Evolutionary conservation across 2,113 vertebrate genomes (phyloP).

Genomic region (Pungitius pungitius): DNA sequence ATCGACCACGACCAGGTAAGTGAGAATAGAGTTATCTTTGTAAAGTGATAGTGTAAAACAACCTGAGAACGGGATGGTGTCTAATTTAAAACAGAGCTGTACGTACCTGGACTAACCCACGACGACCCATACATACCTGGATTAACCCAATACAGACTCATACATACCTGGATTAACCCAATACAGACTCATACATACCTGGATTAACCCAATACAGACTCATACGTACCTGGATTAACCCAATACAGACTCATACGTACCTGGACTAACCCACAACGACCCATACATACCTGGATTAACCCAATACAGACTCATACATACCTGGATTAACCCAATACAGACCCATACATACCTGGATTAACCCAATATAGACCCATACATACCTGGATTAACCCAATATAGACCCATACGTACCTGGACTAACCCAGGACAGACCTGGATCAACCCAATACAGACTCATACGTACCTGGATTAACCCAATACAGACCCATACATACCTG

Average conservation of each 20-base stretch:
- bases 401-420: neutral
- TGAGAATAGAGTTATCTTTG: neutral
- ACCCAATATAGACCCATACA: neutral
- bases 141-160: too few species aligned
- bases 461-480: neutral
- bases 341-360: neutral
- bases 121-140: too few species aligned
- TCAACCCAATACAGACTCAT: neutral
- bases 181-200: too few species aligned
- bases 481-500: neutral
- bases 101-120: neutral
- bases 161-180: too few species aligned
- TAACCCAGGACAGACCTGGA: neutral
- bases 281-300: too few species aligned
- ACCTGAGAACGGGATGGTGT: too few species aligned
- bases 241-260: too few species aligned
- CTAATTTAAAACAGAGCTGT: neutral
- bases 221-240: too few species aligned
- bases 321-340: neutral
- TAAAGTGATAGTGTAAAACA: neutral
- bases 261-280: too few species aligned
- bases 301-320: neutral
- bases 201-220: too few species aligned
- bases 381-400: neutral
- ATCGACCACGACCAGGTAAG: constrained; percentile 88